phyloP scores from a whole-genome alignment of 2,888 invertebrate species.

The Steinernema scapterisci region DNA sequence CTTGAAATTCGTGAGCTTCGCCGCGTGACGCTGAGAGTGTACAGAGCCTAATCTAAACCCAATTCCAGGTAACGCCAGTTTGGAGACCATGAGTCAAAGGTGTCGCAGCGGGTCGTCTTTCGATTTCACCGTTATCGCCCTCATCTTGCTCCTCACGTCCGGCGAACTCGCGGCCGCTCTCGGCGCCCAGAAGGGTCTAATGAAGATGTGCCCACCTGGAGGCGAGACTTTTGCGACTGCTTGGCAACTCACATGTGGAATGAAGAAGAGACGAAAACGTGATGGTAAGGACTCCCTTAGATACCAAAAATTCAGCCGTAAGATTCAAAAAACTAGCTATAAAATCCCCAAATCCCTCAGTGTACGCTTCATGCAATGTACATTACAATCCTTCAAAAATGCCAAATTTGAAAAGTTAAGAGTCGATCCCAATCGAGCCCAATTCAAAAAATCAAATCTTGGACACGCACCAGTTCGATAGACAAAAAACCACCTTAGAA shows the following conservation, averaged over 20 bases:
- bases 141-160: slow-evolving; percentile 11
- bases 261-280: slow-evolving; percentile 41
- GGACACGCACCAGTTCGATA: no score
- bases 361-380: no score
- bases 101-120: slow-evolving; percentile 26
- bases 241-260: slow-evolving; percentile 51
- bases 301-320: not conserved
- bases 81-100: slow-evolving; percentile 22
- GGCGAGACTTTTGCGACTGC: slow-evolving; percentile 48
- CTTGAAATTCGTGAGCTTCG: no score
- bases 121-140: slow-evolving; percentile 19
- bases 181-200: slow-evolving; percentile 22
- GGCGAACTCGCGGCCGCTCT: slow-evolving; percentile 5
- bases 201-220: slow-evolving; percentile 47
- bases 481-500: no score
- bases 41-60: not conserved
- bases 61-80: slow-evolving; percentile 27
- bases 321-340: no score
- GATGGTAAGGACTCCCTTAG: not conserved
- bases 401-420: no score
- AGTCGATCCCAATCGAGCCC: no score
- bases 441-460: no score
- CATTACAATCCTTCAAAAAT: no score
- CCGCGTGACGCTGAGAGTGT: no score
- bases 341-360: no score